phyloP scores from a whole-genome alignment of 2,888 invertebrate genomes.

The Troides helena region DNA sequence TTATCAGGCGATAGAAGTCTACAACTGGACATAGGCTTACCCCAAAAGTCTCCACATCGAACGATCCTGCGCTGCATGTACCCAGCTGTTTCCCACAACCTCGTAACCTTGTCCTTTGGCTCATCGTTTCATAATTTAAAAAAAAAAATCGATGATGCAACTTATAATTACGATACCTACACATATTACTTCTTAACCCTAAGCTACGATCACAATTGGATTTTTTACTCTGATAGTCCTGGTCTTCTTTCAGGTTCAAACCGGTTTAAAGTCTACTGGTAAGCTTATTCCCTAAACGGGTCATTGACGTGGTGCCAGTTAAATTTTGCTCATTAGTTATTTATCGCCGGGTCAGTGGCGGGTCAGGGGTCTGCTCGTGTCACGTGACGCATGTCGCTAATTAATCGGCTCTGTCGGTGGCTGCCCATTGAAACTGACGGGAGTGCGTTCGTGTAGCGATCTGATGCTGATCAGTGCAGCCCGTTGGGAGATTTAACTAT shows the following conservation, averaged over 20 bases:
- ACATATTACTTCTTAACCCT: too few species aligned
- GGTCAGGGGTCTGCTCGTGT: constrained; percentile 23
- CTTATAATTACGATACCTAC: too few species aligned
- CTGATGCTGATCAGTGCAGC: constrained; percentile 16
- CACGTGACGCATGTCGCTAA: constrained; percentile 23
- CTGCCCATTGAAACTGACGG: constrained; percentile 22
- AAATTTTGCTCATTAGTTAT: constrained; percentile 18
- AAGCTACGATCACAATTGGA: too few species aligned
- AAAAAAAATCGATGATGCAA: too few species aligned
- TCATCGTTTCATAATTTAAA: too few species aligned
- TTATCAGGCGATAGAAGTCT: too few species aligned
- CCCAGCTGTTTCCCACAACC: too few species aligned
- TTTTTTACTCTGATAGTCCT: too few species aligned
- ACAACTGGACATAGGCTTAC: too few species aligned
- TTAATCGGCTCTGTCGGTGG: constrained; percentile 22
- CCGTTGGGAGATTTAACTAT: constrained; percentile 23
- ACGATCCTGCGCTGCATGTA: too few species aligned
- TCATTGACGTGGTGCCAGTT: constrained; percentile 4
- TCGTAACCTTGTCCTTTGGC: too few species aligned
- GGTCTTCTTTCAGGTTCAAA: background rate
- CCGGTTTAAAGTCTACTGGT: background rate
- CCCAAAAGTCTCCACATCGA: too few species aligned
- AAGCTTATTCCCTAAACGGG: background rate
- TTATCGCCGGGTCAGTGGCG: constrained; percentile 14
- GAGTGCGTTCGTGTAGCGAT: constrained; percentile 13